A percentile compares a stretch with the other conserved stretches of the same genome.
Conservation (phyloP, 2,797 vertebrate genomes). For the Myotis vivesi region DNA sequence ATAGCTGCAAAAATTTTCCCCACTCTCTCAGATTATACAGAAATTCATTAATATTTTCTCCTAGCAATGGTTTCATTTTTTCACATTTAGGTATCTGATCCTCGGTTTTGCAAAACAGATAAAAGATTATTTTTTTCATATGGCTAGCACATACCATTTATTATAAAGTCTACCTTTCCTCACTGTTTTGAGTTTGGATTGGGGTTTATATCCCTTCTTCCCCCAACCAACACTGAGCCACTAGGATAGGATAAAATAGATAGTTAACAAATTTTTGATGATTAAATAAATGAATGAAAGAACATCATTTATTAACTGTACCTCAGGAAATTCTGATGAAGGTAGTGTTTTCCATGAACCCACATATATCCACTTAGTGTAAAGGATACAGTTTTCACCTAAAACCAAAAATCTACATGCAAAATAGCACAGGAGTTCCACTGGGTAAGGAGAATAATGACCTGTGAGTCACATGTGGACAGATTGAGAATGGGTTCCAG, state of each 20-base stretch:
- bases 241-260: not conserved
- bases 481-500: not conserved
- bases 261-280: not conserved
- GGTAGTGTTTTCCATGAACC: not conserved
- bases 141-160: not conserved
- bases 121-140: not conserved
- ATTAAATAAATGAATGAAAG: not conserved
- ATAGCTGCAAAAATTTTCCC: not conserved
- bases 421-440: not conserved
- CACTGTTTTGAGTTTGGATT: not conserved
- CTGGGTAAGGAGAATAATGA: not conserved
- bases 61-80: not conserved
- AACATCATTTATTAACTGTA: not conserved
- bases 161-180: not conserved
- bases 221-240: not conserved
- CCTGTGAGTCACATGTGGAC: not conserved
- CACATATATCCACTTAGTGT: not conserved
- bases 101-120: not conserved
- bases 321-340: not conserved
- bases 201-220: not conserved
- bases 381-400: not conserved
- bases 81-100: not conserved
- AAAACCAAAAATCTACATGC: not conserved
- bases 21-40: not conserved
- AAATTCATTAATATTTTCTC: not conserved